Base-by-base conservation (phyloP, 1,140 invertebrate genomes). In the Holcopasites calliopsidis region DNA sequence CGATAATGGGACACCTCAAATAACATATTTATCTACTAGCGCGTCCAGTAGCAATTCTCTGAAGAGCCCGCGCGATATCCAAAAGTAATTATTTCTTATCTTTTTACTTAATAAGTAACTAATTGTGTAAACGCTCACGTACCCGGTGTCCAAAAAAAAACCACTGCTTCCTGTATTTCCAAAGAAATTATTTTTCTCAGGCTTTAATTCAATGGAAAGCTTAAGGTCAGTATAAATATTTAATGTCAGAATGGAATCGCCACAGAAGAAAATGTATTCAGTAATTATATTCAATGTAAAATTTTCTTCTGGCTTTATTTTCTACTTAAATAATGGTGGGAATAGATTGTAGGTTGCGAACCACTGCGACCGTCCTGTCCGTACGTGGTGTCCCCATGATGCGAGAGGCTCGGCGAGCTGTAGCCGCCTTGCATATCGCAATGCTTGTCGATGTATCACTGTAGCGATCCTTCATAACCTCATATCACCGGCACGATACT, bases 401-500 rank as follows among this genome's bases (percentile, higher is more conserved):
- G 50, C 47, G 2, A 65, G 21, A 65, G 16, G 21, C 26, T 33
- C 23, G 1, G 44, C 47, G 18, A 50, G 31, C 33, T 35, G 21
- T 65, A 52, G 33, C 31, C 40, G 40, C 18, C 13, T 50, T 65
- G 47, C 47, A 50, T 65, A 65, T 65, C 62, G 3, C 47, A 31
- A 65, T 65, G 3, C 47, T 50, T 1, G 7, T 44, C 26, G 23
- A 44, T 3, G 44, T 64, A 64, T 64, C 61, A 28, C 6, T n/a
- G 28, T 23, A 47, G 6, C 61, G 26, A 11, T 28, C 21, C 42
- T 23, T n/a, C 38, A n/a, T 52, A 28, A 8, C 10, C 26, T 42
- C 49, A 13, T 54, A 44, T 69, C 50, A 69, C n/a, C 35, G 40
- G 65, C 38, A 31, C 7, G 65, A 69, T 44, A 69, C 65, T 35